Base-by-base conservation (phyloP, 2,113 vertebrate species). In the Aegotheles bennettii region DNA sequence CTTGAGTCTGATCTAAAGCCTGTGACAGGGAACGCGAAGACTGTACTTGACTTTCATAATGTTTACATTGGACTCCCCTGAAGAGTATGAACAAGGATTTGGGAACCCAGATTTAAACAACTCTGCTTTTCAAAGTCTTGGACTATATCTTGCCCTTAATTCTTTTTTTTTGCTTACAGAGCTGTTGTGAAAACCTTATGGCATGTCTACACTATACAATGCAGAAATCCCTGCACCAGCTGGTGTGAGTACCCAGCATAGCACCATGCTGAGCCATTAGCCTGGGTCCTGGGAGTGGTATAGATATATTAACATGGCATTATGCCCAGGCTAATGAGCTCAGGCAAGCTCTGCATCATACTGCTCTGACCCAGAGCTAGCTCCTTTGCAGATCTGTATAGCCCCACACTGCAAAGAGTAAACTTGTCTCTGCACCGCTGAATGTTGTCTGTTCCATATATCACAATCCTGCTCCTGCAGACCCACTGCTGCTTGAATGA, bases 181-280 rank as follows among this genome's bases (percentile, higher is more conserved):
- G 83, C 47, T 78, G 56, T 79, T 81, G 28, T 74, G 75, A 71
- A 94, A 93, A 92, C 64, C 92, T 92, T 86, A 96, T 69, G 88
- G 80, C 93, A 84, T 13, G 16, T 96, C 79, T 90, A 36, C 71
- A 35, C 53, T 40, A 56, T 10, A 80, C 36, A 90, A 74, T 59
- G 45, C 75, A 74, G 94, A 88, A 92, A 80, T 90, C 94, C 79
- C 90, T 77, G 75, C 83, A 92, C 86, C 94, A 94, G 96, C 94
- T 96, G 96, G 90, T 90, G 75, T 16, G 59, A 92, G 92, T 92
- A 80, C 83, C 63, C 88, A 89, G 59, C 79, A 77, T 13, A 67
- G 90, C 88, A 77, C 76, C 90, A 83, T 11, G 90, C 94, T 89
- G 90, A 95, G 96, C 82, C 85, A 86, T 95, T 90, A 95, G 90